Evolutionary conservation across 2,888 invertebrate species (phyloP), one percentile per base, ranked within the genome.

Genomic region (Scaptomyza caliginosa): DNA sequence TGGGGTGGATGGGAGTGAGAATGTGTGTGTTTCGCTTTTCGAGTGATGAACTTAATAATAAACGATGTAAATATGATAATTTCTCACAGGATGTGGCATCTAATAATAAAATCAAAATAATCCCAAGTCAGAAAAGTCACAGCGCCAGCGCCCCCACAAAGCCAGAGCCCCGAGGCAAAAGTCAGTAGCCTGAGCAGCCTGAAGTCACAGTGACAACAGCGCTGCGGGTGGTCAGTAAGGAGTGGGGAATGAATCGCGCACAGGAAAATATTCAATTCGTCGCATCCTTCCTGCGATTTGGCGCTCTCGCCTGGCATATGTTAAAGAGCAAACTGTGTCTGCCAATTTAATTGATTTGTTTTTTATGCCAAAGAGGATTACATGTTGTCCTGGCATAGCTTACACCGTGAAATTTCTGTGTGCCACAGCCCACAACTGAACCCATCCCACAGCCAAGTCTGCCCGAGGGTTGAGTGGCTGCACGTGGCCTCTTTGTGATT

Each of bases 51-150:
- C 88, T 90, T 91, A 91, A 91, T 91, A 91, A 91, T 91, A 91
- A 91, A 91, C 90, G 91, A 91, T 89, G 88, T 89, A 91, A 91
- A 91, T 91, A 91, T 91, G 91, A 91, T 91, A 91, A 91, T 91
- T 91, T 91, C 88, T 86, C 90, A 83, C 90, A 91, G 90, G 89
- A 90, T 91, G 91, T 91, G 91, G 90, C 84, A 90, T 90, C 90
- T 90, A 91, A 91, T 90, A 91, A 90, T 89, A 90, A 90, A 90
- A 90, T 90, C 90, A 90, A 88, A 90, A 79, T 90, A 91, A 91
- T 90, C 90, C 90, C 76, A 69, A 78, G 79, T 74, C 72, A 71
- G 36, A 50, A 57, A 67, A 81, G 79, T 74, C 75, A 59, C 38
- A 32, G 58, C 13, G 28, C 11, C 28, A n/a, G 11, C 24, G 5